These are phyloP conservation scores for Craseonycteris thonglongyai DNA, from an alignment of 2,113 vertebrate species.

Conservation along the genomic window DNA sequence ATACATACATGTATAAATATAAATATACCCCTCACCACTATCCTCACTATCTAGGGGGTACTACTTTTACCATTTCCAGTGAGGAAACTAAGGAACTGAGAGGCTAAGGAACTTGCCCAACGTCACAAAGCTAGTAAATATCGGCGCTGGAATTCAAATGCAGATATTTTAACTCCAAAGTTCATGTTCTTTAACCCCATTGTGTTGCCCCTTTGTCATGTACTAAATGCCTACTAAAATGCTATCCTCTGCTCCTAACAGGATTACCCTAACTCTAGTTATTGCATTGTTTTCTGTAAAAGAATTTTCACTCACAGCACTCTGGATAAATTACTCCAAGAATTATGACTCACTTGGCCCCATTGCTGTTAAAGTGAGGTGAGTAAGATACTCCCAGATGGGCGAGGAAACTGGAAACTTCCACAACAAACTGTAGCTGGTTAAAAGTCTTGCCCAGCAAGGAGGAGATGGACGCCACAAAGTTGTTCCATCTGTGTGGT, in stretches of 20 bases:
- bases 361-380: neutral
- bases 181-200: neutral
- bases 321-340: neutral
- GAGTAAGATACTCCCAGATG: neutral
- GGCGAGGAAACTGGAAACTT: neutral
- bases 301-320: neutral
- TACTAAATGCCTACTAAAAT: neutral
- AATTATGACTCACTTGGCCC: neutral
- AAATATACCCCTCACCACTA: neutral
- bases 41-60: neutral
- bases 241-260: neutral
- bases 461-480: neutral
- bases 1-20: neutral
- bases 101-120: neutral
- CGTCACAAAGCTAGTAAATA: neutral
- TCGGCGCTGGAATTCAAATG: neutral
- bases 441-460: neutral
- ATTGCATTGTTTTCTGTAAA: neutral
- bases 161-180: neutral
- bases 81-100: neutral
- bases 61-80: neutral
- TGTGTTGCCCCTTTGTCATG: neutral
- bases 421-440: neutral
- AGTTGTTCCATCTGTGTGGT: neutral
- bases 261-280: neutral